Base-by-base conservation (phyloP, 2,888 invertebrate genomes). In the Drosophila anceps region DNA sequence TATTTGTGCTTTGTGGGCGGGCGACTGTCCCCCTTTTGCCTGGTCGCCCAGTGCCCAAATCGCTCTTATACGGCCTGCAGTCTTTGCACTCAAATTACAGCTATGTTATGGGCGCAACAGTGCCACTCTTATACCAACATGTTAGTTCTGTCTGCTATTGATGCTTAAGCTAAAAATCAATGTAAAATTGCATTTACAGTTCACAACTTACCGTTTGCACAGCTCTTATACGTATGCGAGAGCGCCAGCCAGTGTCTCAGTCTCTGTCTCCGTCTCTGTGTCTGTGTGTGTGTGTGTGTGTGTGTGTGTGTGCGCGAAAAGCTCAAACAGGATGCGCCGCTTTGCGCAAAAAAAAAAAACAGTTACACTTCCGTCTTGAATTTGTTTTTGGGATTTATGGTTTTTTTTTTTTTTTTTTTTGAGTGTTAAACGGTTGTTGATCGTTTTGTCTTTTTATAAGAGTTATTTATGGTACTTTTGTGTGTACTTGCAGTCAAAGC, bases 241-340 rank as follows among this genome's bases (percentile, higher is more conserved):
- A 78, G 81, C 70, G 68, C 57, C 29, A 73, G 72, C 62, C 55
- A 64, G 62, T 53, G 33, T 35, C 35, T 51, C 51, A 9, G 27
- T 8, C 35, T 51, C 51, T 15, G 27, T 8, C 20, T 53, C 35
- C 9, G 24, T 37, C 13, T 24, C 24, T 15, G 53, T 33, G 29
- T 29, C 15, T 41, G 24, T 39, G 50, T 29, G 39, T 10, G 57
- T 27, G 29, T 29, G 18, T 41, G 24, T 39, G 50, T 29, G 39
- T 10, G 57, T 27, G 27, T 29, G 24, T 53, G 27, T 7, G 24
- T 27, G 44, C 44, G 44, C 44, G 44, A 44, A 24, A 44, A 44
- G 44, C 80, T 76, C 66, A 78, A 84, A 86, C 87, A 82, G 84
- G 84, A 84, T 82, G 68, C 84, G 73, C 63, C 53, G 83, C 79